These are phyloP conservation scores for Hypomesus transpacificus DNA, from an alignment of 2,113 vertebrate genomes.

Conservation along the genomic window DNA sequence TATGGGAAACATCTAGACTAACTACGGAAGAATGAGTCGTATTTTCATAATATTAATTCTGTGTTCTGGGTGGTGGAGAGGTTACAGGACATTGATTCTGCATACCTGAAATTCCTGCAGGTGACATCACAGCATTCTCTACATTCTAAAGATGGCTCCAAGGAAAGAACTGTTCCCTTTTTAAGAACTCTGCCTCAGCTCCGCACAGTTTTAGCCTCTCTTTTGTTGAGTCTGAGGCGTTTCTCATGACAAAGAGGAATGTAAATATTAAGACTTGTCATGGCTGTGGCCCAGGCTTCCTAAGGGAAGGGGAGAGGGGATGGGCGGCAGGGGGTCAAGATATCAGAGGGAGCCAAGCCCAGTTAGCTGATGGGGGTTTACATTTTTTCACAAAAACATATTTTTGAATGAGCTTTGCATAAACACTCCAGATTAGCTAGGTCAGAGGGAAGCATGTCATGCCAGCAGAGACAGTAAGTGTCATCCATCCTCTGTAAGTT, in stretches of 20 bases:
- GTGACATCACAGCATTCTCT: constrained; percentile 59
- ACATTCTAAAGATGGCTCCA: constrained; percentile 61
- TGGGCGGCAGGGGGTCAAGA: no score
- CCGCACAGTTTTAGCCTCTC: constrained; percentile 59
- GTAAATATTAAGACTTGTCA: constrained; percentile 87
- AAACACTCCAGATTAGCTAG: constrained; percentile 52
- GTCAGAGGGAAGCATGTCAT: constrained; percentile 22
- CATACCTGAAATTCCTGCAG: constrained; percentile 55
- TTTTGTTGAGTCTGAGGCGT: constrained; percentile 74
- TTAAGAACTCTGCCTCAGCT: constrained; percentile 65
- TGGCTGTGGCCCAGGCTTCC: constrained; percentile 59
- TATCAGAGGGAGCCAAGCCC: constrained; percentile 53
- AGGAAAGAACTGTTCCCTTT: constrained; percentile 68
- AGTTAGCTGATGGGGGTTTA: constrained; percentile 59
- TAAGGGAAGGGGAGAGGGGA: constrained; percentile 26
- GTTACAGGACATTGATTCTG: constrained; percentile 36
- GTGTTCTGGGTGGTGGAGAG: constrained; percentile 22
- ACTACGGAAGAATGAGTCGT: neutral
- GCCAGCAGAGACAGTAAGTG: neutral
- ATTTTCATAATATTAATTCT: neutral
- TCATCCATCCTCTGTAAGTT: neutral
- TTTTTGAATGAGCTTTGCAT: constrained; percentile 59
- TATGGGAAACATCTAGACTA: neutral
- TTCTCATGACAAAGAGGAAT: constrained; percentile 73
- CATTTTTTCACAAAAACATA: constrained; percentile 66